Percentiles rank a stretch among this genome's conserved stretches.
Evolutionary conservation across 2,113 vertebrate species (phyloP).

Genomic region (Triplophysa siluroides): DNA sequence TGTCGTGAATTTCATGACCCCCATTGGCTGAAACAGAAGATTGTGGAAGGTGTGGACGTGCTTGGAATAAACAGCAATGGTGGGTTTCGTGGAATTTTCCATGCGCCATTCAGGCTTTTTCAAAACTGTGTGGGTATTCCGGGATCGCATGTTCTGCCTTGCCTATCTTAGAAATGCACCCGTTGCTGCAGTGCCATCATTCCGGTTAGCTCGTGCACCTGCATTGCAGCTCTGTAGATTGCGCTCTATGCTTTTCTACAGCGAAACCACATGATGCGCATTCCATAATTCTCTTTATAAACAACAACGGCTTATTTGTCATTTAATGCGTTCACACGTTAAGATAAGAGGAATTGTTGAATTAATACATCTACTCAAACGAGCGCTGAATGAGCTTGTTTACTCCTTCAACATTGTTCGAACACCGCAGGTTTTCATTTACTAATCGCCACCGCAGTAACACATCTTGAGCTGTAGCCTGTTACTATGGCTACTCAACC

Average conservation of each 20-base stretch:
- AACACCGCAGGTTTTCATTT: conserved; percentile 10
- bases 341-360: too few relatives aligned
- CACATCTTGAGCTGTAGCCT: conserved; percentile 6
- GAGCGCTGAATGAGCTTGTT: neutral
- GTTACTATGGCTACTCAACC: conserved; percentile 49
- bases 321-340: neutral
- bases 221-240: conserved; percentile 77
- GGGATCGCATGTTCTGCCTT: conserved; percentile 36
- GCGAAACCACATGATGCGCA: neutral
- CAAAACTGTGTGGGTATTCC: conserved; percentile 28
- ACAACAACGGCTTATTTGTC: neutral
- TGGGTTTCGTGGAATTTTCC: conserved; percentile 66
- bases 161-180: conserved; percentile 38
- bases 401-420: neutral
- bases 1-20: conserved; percentile 29
- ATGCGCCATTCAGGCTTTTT: conserved; percentile 30
- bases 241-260: conserved; percentile 36
- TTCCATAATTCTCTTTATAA: neutral
- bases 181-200: conserved; percentile 66
- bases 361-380: neutral
- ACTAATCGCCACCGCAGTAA: neutral
- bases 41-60: conserved; percentile 63
- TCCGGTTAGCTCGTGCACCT: conserved; percentile 59
- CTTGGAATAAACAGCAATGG: conserved; percentile 64
- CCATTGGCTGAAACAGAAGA: conserved; percentile 61